phyloP scores from a whole-genome alignment of 2,888 invertebrate genomes.

The Apotomis betuletana region DNA sequence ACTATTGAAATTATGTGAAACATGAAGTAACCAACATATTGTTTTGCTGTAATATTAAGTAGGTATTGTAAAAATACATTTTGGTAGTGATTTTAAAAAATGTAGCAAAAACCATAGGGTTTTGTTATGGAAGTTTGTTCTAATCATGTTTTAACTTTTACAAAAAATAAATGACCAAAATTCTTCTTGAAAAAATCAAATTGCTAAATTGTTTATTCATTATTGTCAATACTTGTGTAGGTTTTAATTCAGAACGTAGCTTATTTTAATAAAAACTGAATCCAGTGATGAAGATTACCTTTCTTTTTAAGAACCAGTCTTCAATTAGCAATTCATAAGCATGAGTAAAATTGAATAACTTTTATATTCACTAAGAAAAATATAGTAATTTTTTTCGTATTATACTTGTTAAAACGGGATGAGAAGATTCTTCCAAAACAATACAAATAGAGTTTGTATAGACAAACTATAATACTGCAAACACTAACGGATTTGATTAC shows the following conservation, averaged over 20 bases:
- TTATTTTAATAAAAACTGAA: no score
- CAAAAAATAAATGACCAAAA: not conserved
- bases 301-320: no score
- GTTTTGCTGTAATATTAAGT: slow-evolving; percentile 55
- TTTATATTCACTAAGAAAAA: not conserved
- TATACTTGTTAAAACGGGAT: not conserved
- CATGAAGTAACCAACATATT: slow-evolving; percentile 50
- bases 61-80: slow-evolving; percentile 63
- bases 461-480: slow-evolving; percentile 71
- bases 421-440: slow-evolving; percentile 19
- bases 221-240: no score
- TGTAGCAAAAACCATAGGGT: slow-evolving; percentile 39
- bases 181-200: no score
- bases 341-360: no score
- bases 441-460: slow-evolving; percentile 55
- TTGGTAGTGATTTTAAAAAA: slow-evolving; percentile 34
- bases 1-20: slow-evolving; percentile 22
- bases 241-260: no score
- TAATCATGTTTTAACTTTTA: slow-evolving; percentile 1
- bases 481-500: slow-evolving; percentile 81
- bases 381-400: not conserved
- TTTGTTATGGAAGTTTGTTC: slow-evolving; percentile 25
- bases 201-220: no score
- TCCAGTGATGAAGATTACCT: no score
- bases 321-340: no score